phyloP scores from a whole-genome alignment of 2,888 invertebrate genomes.

The Notodonta ziczac region DNA sequence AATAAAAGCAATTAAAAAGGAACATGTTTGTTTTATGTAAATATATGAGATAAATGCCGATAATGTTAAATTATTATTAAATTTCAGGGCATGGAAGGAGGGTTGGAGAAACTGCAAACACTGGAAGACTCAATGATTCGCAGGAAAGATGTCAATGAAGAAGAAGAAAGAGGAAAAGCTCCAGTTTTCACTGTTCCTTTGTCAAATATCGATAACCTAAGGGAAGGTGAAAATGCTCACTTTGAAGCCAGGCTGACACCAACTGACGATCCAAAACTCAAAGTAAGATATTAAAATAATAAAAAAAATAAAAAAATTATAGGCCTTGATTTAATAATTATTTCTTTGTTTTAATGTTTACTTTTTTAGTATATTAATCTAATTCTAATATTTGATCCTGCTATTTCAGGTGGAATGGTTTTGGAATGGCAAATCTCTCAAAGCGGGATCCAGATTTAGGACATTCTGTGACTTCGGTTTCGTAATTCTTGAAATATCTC shows the following conservation, averaged over 20 bases:
- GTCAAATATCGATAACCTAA: conserved; percentile 93
- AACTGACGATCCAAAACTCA: conserved; percentile 95
- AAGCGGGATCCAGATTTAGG: conserved; percentile 96
- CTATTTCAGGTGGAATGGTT: conserved; percentile 93
- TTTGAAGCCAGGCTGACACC: conserved; percentile 95
- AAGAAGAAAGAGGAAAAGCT: conserved; percentile 92
- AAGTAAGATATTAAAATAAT: conserved; percentile 82
- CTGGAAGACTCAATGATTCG: conserved; percentile 95
- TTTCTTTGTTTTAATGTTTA: neutral
- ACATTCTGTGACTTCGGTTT: conserved; percentile 99
- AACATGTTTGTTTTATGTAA: too few species aligned
- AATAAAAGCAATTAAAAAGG: too few species aligned
- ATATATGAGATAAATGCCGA: too few species aligned
- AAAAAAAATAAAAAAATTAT: too few species aligned
- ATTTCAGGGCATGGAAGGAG: conserved; percentile 95
- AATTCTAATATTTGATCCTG: neutral
- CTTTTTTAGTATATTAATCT: too few species aligned
- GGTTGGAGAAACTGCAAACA: conserved; percentile 95
- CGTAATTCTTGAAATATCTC: conserved; percentile 98
- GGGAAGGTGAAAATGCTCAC: conserved; percentile 96
- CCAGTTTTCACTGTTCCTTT: conserved; percentile 96
- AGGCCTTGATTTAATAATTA: neutral
- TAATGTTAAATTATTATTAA: neutral
- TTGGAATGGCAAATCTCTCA: conserved; percentile 95
- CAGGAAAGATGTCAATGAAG: conserved; percentile 88